Conservation (phyloP, 2,113 vertebrate species). For the Scytalopus superciliaris region DNA sequence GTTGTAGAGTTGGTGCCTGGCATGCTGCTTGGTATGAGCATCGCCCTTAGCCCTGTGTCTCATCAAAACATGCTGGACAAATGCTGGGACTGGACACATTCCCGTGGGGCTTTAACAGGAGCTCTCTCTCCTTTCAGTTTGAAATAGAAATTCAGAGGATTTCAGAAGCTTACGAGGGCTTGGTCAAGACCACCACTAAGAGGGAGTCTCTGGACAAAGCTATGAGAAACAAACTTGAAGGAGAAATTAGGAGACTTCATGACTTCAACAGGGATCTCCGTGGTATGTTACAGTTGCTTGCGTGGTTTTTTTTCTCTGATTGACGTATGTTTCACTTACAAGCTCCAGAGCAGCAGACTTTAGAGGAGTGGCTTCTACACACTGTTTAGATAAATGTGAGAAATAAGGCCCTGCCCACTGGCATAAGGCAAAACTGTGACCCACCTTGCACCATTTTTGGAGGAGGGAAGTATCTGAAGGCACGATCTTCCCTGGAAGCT, state of each 20-base stretch:
- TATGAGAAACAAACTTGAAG: conserved; percentile 85
- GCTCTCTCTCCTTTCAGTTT: conserved; percentile 74
- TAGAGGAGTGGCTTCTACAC: neutral
- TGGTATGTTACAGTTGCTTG: conserved; percentile 60
- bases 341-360: neutral
- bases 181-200: conserved; percentile 86
- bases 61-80: neutral
- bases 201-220: conserved; percentile 85
- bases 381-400: neutral
- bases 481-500: neutral
- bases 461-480: neutral
- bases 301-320: neutral
- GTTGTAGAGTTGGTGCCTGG: neutral
- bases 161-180: conserved; percentile 84
- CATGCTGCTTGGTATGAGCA: accelerated
- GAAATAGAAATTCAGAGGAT: conserved; percentile 84
- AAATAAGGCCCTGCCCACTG: neutral
- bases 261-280: conserved; percentile 89
- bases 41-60: neutral
- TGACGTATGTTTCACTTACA: neutral
- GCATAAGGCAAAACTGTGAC: neutral
- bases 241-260: conserved; percentile 85
- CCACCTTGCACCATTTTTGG: too few relatives aligned
- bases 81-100: neutral
- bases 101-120: neutral